These are phyloP conservation scores for Sinocyclocheilus anshuiensis DNA, from an alignment of 2,113 vertebrate species.

Conservation along the genomic window DNA sequence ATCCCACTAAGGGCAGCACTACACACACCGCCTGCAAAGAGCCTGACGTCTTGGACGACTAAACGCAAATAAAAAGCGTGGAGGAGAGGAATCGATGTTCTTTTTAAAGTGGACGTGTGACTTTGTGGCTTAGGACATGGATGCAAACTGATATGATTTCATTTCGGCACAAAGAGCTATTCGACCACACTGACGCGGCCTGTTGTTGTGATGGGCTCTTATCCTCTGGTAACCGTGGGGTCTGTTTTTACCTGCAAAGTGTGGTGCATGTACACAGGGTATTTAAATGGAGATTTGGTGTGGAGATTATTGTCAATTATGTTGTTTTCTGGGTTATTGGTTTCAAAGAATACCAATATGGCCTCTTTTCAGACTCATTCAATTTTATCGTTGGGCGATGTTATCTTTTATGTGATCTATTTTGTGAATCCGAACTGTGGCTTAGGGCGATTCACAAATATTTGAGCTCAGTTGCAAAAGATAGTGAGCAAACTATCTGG, in stretches of 20 bases:
- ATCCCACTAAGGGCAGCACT: slow-evolving; percentile 8
- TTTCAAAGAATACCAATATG: slow-evolving; percentile 8
- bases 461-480: background rate
- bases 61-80: slow-evolving; percentile 27
- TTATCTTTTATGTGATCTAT: background rate
- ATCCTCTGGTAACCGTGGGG: background rate
- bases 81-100: background rate
- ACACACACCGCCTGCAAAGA: slow-evolving; percentile 2
- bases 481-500: background rate
- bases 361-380: slow-evolving; percentile 7
- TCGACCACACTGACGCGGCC: background rate
- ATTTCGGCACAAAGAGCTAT: background rate
- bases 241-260: background rate
- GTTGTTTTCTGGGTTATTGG: slow-evolving; percentile 25
- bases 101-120: slow-evolving; percentile 4
- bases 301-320: background rate
- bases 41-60: background rate
- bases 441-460: background rate
- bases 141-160: background rate
- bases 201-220: background rate
- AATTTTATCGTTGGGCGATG: background rate
- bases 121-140: background rate
- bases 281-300: background rate
- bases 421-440: background rate
- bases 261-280: background rate